Conservation (phyloP, 1,140 invertebrate species). For the Drosophila biarmipes region DNA sequence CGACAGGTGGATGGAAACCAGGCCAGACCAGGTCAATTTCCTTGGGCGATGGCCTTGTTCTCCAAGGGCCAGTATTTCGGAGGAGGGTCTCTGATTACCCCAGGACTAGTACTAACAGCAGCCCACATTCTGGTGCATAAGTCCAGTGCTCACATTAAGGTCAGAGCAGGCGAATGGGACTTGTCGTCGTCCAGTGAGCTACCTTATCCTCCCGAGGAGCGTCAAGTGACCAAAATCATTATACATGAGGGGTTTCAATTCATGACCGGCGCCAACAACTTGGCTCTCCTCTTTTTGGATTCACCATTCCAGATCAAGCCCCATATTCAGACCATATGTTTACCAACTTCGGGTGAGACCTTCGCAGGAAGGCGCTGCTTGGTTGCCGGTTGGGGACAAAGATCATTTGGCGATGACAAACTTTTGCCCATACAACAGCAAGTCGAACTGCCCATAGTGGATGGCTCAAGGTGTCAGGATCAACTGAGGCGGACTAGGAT, state of each 20-base stretch:
- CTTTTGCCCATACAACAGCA: slow-evolving; percentile 86
- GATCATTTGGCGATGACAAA: slow-evolving; percentile 85
- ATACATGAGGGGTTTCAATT: slow-evolving; percentile 85
- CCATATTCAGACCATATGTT: slow-evolving; percentile 88
- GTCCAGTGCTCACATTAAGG: slow-evolving; percentile 85
- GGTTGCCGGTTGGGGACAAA: slow-evolving; percentile 93
- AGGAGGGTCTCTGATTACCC: slow-evolving; percentile 88
- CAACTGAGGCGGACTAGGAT: slow-evolving; percentile 57
- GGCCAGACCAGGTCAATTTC: slow-evolving; percentile 89
- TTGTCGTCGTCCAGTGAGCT: slow-evolving; percentile 88
- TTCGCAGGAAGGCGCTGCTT: slow-evolving; percentile 86
- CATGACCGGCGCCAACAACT: slow-evolving; percentile 85
- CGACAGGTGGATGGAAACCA: neutral
- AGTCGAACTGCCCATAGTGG: slow-evolving; percentile 85
- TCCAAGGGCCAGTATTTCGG: slow-evolving; percentile 88
- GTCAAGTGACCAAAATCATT: slow-evolving; percentile 85
- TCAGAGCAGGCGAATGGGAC: slow-evolving; percentile 90
- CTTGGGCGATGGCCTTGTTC: slow-evolving; percentile 93
- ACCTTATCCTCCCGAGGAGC: slow-evolving; percentile 86
- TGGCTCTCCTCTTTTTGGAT: slow-evolving; percentile 86
- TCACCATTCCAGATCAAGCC: slow-evolving; percentile 85
- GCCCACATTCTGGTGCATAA: slow-evolving; percentile 87
- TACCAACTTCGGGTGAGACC: slow-evolving; percentile 73
- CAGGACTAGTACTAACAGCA: slow-evolving; percentile 88
- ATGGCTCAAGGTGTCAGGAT: slow-evolving; percentile 80